These are phyloP conservation scores for Bombus sibiricus DNA, from an alignment of 1,140 invertebrate genomes.

Conservation along the genomic window DNA sequence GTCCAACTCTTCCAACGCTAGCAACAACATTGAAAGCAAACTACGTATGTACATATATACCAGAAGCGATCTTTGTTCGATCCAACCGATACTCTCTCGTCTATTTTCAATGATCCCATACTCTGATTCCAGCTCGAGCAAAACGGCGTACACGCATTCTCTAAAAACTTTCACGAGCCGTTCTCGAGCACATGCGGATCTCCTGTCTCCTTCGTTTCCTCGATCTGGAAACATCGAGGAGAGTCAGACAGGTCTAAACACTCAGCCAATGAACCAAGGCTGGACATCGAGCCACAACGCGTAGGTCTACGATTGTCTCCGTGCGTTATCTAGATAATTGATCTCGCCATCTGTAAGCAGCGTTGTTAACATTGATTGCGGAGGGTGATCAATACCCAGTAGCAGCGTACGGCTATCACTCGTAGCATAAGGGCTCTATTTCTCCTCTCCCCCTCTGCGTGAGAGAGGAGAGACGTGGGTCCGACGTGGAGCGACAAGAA, in stretches of 20 bases:
- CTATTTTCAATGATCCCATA: slow-evolving; percentile 36
- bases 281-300: neutral
- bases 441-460: slow-evolving; percentile 27
- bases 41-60: no score
- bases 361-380: slow-evolving; percentile 72
- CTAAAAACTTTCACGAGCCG: slow-evolving; percentile 48
- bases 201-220: neutral
- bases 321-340: slow-evolving; percentile 59
- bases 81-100: slow-evolving; percentile 19
- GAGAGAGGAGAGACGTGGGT: slow-evolving; percentile 17
- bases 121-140: neutral
- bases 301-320: slow-evolving; percentile 20
- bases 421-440: slow-evolving; percentile 71
- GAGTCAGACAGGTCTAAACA: neutral
- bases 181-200: neutral
- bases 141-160: slow-evolving; percentile 33
- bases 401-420: slow-evolving; percentile 67
- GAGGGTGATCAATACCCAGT: slow-evolving; percentile 72
- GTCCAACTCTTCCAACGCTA: neutral
- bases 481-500: slow-evolving; percentile 27
- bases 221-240: neutral
- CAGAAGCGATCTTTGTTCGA: neutral
- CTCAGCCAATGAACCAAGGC: neutral
- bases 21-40: no score
- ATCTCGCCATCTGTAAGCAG: slow-evolving; percentile 65